Base-by-base conservation (phyloP, 2,888 invertebrate species). In the Lasioglossum marginatum region DNA sequence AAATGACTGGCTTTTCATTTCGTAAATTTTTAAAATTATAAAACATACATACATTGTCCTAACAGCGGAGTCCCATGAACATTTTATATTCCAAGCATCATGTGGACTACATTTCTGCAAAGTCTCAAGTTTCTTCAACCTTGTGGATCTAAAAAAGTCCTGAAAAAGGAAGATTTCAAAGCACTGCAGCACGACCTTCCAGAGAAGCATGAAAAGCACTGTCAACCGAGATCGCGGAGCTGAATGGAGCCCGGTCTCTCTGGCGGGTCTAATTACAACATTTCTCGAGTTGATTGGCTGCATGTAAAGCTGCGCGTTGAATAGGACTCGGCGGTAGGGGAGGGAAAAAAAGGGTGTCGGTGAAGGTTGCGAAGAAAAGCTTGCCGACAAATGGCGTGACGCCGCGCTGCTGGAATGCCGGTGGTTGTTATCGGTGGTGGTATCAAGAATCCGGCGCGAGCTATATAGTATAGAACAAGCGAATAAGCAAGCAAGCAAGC, bases 381-480 rank as follows among this genome's bases (percentile, higher is more conserved):
- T 23, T 57, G 40, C 70, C 74, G 73, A 85, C 31, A 71, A 85
- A 85, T 60, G 48, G 78, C 77, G 85, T 87, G 79, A 87, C 63
- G 86, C 60, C 31, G 43, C 14, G 57, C 14, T 14, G 57, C 12
- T 74, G 86, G 81, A 76, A 81, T 74, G 78, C 52, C 48, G 34
- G 63, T 63, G 88, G 57, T 57, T 80, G 72, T 86, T 88, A 89
- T 88, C 83, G 79, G 73, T 74, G 82, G 83, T 78, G 84, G 85
- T 84, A 88, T 87, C 87, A 87, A 77, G 88, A 88, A 88, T 88
- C 87, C 84, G 66, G 23, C 52, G 60, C 60, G 60, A 27, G 27
- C 60, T 60, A 60, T 63, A 63, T 31, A 63, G 16, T n/a, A 31
- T 31, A 31, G 31, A 27, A 27, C 60, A 31, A 63, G 52, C 52